phyloP scores from a whole-genome alignment of 2,797 vertebrate species.

The Enteromius fasciolatus region DNA sequence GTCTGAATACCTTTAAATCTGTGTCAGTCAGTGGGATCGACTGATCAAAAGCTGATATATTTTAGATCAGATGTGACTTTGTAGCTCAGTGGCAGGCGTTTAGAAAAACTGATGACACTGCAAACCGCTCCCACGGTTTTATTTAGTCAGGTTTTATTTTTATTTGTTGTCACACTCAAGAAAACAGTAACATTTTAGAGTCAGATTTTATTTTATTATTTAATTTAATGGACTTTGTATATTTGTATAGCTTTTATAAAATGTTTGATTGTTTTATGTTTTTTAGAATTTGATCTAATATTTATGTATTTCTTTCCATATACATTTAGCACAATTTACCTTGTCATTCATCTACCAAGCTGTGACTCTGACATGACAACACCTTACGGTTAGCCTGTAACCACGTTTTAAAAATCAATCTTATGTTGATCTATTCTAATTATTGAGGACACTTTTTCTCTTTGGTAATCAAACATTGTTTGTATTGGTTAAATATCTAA shows the following conservation, averaged over 20 bases:
- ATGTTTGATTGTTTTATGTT: background rate
- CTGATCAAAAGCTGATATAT: background rate
- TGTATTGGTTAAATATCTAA: background rate
- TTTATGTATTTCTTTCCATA: too few relatives aligned
- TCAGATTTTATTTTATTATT: too few relatives aligned
- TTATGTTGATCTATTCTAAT: background rate
- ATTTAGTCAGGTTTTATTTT: background rate
- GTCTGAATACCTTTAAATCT: slow-evolving; percentile 18
- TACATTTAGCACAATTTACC: too few relatives aligned
- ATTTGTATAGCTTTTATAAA: too few relatives aligned
- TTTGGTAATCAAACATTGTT: background rate
- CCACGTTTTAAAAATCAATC: background rate
- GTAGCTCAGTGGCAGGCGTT: background rate
- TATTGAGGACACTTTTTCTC: background rate
- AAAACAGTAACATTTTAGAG: too few relatives aligned
- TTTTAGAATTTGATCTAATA: background rate
- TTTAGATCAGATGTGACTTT: background rate
- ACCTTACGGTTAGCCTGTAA: background rate
- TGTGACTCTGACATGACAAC: too few relatives aligned
- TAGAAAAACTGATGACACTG: too few relatives aligned
- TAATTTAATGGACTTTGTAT: too few relatives aligned
- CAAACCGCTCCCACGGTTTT: background rate
- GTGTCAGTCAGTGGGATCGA: slow-evolving; percentile 19
- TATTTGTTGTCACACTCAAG: too few relatives aligned
- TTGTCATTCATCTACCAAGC: too few relatives aligned